Base-by-base conservation (phyloP, 1,140 invertebrate species). In the Drosophila pectinifera region DNA sequence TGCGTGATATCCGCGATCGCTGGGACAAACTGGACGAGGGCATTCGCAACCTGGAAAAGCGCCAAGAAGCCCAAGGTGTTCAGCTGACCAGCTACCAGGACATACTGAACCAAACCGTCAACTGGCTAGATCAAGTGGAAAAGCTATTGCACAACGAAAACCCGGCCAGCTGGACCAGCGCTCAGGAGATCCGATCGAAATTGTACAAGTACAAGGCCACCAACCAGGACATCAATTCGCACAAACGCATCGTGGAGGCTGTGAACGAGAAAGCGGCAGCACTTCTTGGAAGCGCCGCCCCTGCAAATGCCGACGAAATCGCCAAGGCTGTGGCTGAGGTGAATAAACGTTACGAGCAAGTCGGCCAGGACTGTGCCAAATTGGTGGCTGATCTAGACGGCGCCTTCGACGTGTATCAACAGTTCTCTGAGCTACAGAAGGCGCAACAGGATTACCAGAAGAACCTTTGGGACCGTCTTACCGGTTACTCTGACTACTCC, bases 121-220 rank as follows among this genome's bases (percentile, higher is more conserved):
- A 95, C 18, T 99, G 98, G 98, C 93, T 99, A 73, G 95, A 97
- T 76, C 94, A 95, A 45, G 96, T 97, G 92, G 98, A 98, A 92
- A 96, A 97, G 86, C 93, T 94, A 2, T 92, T 98, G 14, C 95
- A 96, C 90, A 93, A 95, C 39, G 97, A 98, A 90, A 94, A 94
- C 75, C 93, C 95, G 3, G 92, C 94, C 14, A 95, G 94, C 38
- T 94, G 94, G 65, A 94, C 95, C 1, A 96, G 95, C 2, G 93
- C 97, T 13, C 97, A 97, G 92, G 98, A 99, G 92, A 96, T 97
- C 36, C 94, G 96, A 70, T 96, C 96, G 0, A 98, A 97, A 92
- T 92, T 98, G 48, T 94, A 98, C 41, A 98, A 98, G 90, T 95
- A 96, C 78, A 98, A 98, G 94, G 95, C 96, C 1, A 93, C 95